These are phyloP conservation scores for Notolabrus celidotus DNA, from an alignment of 2,797 vertebrate species.

Conservation along the genomic window DNA sequence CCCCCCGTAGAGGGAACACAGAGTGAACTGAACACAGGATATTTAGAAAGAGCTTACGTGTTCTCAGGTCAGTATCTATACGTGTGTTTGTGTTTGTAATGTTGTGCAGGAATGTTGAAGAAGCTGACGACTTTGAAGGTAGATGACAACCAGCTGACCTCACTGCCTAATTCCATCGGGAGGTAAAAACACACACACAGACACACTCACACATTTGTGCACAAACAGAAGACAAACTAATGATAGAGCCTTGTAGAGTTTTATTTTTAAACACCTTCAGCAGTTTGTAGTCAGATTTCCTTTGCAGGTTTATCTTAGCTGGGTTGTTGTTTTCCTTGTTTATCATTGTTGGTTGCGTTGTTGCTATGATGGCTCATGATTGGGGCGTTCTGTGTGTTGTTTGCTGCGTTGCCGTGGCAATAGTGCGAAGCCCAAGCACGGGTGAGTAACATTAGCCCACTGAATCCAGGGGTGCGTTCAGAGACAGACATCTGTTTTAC, in stretches of 20 bases:
- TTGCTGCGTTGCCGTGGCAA: constrained; percentile 85
- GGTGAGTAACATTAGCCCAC: constrained; percentile 87
- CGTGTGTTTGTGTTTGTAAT: no score
- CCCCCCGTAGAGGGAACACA: no score
- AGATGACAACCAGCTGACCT: constrained; percentile 98
- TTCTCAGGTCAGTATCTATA: no score
- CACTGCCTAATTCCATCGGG: constrained; percentile 96
- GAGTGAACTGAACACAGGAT: no score
- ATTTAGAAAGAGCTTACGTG: no score
- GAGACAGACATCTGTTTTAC: constrained; percentile 59
- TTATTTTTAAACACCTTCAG: constrained; percentile 21
- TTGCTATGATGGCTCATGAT: constrained; percentile 77
- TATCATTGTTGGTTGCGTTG: constrained; percentile 61
- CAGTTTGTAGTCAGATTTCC: constrained; percentile 33
- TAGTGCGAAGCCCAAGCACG: constrained; percentile 89
- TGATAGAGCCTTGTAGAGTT: constrained; percentile 15
- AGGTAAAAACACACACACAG: constrained; percentile 87
- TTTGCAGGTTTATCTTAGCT: constrained; percentile 47
- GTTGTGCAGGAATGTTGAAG: constrained; percentile 92
- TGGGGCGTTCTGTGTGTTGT: constrained; percentile 88
- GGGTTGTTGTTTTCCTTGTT: constrained; percentile 66
- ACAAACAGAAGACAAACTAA: constrained; percentile 5
- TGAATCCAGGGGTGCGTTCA: constrained; percentile 76
- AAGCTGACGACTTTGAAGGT: constrained; percentile 98
- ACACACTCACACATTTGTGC: neutral